Conservation (phyloP, 2,888 invertebrate species). For the Phortica okadai region DNA sequence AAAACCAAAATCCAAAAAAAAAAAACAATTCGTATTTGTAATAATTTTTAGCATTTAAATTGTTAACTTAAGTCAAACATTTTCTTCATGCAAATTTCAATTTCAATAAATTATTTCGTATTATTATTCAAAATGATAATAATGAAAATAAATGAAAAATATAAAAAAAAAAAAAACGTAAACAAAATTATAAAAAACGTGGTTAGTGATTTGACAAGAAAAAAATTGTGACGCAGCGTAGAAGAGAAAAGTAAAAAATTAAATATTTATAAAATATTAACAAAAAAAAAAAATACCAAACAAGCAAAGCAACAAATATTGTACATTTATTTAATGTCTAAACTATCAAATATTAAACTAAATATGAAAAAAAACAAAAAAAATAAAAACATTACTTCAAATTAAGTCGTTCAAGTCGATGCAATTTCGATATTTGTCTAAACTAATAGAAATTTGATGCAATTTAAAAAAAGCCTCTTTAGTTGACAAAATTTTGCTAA, state of each 20-base stretch:
- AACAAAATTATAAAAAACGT: constrained; percentile 56
- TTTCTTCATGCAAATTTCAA: constrained; percentile 30
- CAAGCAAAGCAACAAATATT: constrained; percentile 47
- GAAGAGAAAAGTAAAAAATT: constrained; percentile 32
- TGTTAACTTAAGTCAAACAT: background rate
- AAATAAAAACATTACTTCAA: background rate
- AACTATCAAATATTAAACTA: constrained; percentile 24
- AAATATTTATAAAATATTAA: constrained; percentile 28
- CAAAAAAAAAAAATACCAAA: constrained; percentile 38
- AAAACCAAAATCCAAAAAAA: constrained; percentile 1
- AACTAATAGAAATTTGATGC: background rate
- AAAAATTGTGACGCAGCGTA: constrained; percentile 33
- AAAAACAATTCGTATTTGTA: constrained; percentile 1
- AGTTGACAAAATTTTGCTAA: too few relatives aligned
- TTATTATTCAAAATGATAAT: background rate
- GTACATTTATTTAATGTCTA: constrained; percentile 8
- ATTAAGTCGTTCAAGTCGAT: background rate
- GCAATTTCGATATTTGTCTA: background rate
- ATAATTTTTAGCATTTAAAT: constrained; percentile 7
- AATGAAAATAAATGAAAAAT: constrained; percentile 22
- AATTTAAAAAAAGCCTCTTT: background rate
- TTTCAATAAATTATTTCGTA: constrained; percentile 10
- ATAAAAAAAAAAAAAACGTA: constrained; percentile 46
- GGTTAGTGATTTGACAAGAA: constrained; percentile 71
- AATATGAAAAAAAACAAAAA: constrained; percentile 12